Evolutionary conservation across 2,888 invertebrate genomes (phyloP).

Genomic region (Hypselothyrea guttata): DNA sequence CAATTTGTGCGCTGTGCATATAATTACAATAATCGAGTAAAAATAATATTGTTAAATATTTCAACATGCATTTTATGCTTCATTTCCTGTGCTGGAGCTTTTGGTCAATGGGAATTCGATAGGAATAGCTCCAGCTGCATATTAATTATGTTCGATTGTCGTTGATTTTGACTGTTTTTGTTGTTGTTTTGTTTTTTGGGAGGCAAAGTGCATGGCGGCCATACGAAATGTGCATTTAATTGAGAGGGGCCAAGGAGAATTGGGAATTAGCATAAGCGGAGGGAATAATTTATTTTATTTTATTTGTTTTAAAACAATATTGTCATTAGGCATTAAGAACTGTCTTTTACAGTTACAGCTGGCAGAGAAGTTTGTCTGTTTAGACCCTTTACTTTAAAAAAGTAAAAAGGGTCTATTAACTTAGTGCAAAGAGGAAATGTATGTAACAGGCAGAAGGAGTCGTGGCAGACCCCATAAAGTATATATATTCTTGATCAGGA

Average conservation of each 20-base stretch:
- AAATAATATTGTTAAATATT: constrained; percentile 58
- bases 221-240: constrained; percentile 76
- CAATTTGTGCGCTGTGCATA: constrained; percentile 54
- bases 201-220: constrained; percentile 72
- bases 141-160: constrained; percentile 52
- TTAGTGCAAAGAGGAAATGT: too few species aligned
- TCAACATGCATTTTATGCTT: constrained; percentile 68
- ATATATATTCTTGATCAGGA: too few species aligned
- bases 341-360: constrained; percentile 29
- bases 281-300: constrained; percentile 38
- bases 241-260: constrained; percentile 49
- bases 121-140: constrained; percentile 59
- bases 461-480: too few species aligned
- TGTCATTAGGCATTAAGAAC: constrained; percentile 61
- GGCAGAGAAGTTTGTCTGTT: too few species aligned
- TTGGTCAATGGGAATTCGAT: constrained; percentile 35
- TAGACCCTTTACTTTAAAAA: too few species aligned
- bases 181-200: too few species aligned
- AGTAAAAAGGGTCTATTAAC: too few species aligned
- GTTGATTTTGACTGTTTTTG: neutral
- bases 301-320: constrained; percentile 50
- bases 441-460: too few species aligned
- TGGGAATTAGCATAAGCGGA: constrained; percentile 60
- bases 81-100: constrained; percentile 62
- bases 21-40: constrained; percentile 61